Conservation (phyloP, 2,113 vertebrate genomes). For the Girardinichthys multiradiatus region DNA sequence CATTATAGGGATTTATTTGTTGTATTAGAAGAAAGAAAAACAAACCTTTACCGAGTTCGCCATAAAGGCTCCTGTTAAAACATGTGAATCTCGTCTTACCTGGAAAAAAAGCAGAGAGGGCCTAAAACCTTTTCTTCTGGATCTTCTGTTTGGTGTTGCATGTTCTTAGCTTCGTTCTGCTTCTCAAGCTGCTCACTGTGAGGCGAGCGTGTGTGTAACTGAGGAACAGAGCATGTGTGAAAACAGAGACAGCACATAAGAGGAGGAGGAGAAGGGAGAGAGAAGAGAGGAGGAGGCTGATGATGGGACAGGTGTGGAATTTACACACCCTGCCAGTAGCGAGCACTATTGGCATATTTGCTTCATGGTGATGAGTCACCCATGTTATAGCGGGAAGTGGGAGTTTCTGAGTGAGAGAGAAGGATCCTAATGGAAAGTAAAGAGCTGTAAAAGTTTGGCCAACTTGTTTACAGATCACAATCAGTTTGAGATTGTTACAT, state of each 20-base stretch:
- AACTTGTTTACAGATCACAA: neutral
- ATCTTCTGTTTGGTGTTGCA: conserved; percentile 41
- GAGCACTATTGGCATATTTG: conserved; percentile 48
- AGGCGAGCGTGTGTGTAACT: conserved; percentile 41
- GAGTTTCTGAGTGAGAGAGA: conserved; percentile 10
- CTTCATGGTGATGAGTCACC: conserved; percentile 59
- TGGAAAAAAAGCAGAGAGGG: conserved; percentile 19
- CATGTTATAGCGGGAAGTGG: conserved; percentile 25
- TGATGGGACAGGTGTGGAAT: conserved; percentile 77
- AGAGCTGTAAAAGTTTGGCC: neutral
- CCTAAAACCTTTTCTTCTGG: conserved; percentile 1
- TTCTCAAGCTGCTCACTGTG: conserved; percentile 53
- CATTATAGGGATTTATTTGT: neutral
- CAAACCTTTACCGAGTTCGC: neutral
- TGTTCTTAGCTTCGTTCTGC: conserved; percentile 54
- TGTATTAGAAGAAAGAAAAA: neutral
- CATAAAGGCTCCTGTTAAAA: conserved; percentile 14
- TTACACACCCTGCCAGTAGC: conserved; percentile 62
- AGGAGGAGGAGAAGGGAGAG: conserved; percentile 1
- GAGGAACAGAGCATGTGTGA: conserved; percentile 48
- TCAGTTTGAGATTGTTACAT: neutral
- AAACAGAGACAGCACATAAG: conserved; percentile 56
- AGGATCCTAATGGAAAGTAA: neutral
- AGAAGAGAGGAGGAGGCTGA: conserved; percentile 9
- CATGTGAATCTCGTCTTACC: conserved; percentile 43